Base-by-base conservation (phyloP, 1,140 invertebrate species). In the Drosophila nikananu region DNA sequence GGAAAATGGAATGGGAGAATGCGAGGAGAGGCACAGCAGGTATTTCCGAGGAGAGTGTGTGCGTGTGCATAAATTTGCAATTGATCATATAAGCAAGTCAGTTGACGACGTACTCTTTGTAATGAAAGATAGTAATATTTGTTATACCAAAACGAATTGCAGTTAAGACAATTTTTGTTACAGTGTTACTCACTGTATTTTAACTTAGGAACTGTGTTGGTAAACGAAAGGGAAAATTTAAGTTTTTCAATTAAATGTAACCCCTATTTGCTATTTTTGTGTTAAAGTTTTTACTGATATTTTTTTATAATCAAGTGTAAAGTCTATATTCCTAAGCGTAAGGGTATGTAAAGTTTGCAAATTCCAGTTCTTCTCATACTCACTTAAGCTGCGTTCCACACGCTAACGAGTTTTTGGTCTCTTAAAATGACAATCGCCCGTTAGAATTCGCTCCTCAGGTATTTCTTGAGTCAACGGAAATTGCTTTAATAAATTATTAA, bases 401-500 rank as follows among this genome's bases (percentile, higher is more conserved):
- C 42, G 71, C 59, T 75, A 76, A 76, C 73, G 42, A 75, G 73
- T 75, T 64, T 57, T 76, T 58, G 51, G 49, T 55, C 51, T 64
- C 49, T 54, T 51, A 66, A 75, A 78, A 75, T 86, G 82, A 86
- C 83, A 86, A 63, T 58, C 42, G 39, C 48, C 83, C 83, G 83
- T 86, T 86, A 86, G 79, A 74, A 78, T 70, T 55, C 52, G 65
- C 75, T 67, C 79, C 66, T 57, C 55, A 46, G 41, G 37, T 78
- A 58, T 42, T 35, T 42, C 30, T 35, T 59, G 54, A 59, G 62
- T 63, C 72, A 83, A 51, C 80, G 84, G 83, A 87, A 89, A 87
- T 87, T 87, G 84, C 71, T 77, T 89, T 83, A 83, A 87, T 89
- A 87, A 87, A 83, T 86, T 74, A 89, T 87, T 87, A 86, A 86